Evolutionary conservation across 2,113 vertebrate genomes (phyloP).

Genomic region (Motacilla tschutschensis): DNA sequence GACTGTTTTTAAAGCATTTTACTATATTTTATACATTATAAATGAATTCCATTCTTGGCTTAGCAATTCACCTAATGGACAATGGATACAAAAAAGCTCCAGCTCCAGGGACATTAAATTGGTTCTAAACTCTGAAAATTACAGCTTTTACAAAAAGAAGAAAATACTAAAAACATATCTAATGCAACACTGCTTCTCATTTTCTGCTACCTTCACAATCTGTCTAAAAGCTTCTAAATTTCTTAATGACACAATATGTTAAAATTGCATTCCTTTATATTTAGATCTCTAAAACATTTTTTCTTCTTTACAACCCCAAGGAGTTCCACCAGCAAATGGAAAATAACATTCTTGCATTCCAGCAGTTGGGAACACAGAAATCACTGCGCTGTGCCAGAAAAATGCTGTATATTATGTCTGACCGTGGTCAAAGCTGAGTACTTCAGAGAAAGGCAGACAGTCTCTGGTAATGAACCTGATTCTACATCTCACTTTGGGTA

Average conservation of each 20-base stretch:
- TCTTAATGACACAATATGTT: constrained; percentile 80
- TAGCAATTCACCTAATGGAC: constrained; percentile 84
- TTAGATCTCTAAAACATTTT: constrained; percentile 70
- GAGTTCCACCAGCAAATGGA: constrained; percentile 21
- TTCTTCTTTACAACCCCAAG: constrained; percentile 56
- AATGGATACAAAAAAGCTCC: constrained; percentile 78
- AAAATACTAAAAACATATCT: constrained; percentile 84
- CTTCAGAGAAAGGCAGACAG: neutral
- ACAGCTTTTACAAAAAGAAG: constrained; percentile 82
- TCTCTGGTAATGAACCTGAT: neutral
- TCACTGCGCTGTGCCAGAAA: neutral
- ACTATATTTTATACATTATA: constrained; percentile 79
- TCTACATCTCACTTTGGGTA: neutral
- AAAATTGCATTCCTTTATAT: constrained; percentile 75
- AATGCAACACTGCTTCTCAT: constrained; percentile 81
- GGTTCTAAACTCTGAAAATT: constrained; percentile 84
- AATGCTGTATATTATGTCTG: neutral
- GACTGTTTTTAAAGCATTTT: constrained; percentile 78
- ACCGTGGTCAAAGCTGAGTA: neutral
- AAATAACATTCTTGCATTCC: neutral
- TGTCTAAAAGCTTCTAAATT: constrained; percentile 79
- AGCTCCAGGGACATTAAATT: constrained; percentile 83
- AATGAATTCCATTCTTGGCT: constrained; percentile 80
- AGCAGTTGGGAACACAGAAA: neutral
- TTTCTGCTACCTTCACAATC: constrained; percentile 73